phyloP scores from a whole-genome alignment of 2,113 vertebrate species.

The Heptranchias perlo region DNA sequence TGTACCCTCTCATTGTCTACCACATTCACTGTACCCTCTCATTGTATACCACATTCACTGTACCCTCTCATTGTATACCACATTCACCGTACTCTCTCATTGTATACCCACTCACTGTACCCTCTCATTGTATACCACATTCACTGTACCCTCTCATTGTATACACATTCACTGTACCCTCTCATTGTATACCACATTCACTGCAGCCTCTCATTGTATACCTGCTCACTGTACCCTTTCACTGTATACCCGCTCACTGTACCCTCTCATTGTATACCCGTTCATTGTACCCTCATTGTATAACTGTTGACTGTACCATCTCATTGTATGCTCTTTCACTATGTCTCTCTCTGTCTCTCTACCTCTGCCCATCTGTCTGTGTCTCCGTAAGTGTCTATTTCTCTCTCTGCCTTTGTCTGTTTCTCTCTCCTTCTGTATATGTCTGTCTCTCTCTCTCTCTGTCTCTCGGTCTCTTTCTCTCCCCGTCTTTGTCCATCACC shows the following conservation, averaged over 20 bases:
- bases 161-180: no score
- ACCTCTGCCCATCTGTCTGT: background rate
- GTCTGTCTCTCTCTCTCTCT: background rate
- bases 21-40: background rate
- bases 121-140: no score
- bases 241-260: background rate
- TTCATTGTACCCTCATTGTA: background rate
- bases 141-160: no score
- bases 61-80: background rate
- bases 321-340: background rate
- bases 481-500: background rate
- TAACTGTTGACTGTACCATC: background rate
- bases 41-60: background rate
- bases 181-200: no score
- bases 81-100: no score
- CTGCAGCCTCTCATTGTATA: no score
- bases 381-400: no score
- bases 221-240: no score
- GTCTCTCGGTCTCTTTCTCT: background rate
- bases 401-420: background rate
- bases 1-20: background rate
- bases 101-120: no score
- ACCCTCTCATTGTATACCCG: background rate
- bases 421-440: background rate
- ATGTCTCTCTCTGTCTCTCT: no score